phyloP scores from a whole-genome alignment of 1,140 invertebrate genomes.

The Dendroctonus valens region DNA sequence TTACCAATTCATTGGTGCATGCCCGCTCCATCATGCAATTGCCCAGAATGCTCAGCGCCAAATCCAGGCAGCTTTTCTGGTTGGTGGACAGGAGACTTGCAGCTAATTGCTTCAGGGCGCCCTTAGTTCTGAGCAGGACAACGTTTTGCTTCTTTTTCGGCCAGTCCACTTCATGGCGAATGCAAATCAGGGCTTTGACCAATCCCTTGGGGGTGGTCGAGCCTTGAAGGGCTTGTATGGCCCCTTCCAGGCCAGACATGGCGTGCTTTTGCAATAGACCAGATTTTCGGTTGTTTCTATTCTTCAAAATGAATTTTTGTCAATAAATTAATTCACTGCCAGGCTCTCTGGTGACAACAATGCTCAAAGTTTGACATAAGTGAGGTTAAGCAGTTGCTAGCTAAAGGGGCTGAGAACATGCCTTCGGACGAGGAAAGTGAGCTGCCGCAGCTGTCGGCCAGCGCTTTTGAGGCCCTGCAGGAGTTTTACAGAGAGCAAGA shows the following conservation, averaged over 20 bases:
- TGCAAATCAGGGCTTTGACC: slow-evolving; percentile 38
- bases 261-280: no score
- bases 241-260: slow-evolving; percentile 4
- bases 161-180: slow-evolving; percentile 45
- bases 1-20: slow-evolving; percentile 41
- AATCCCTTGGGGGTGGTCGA: neutral
- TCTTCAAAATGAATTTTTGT: no score
- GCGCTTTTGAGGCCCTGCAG: slow-evolving; percentile 73
- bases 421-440: slow-evolving; percentile 56
- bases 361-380: neutral
- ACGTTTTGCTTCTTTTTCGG: slow-evolving; percentile 40
- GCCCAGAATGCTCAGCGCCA: slow-evolving; percentile 59
- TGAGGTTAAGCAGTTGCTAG: neutral
- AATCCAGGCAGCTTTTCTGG: slow-evolving; percentile 53
- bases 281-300: no score
- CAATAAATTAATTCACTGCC: no score
- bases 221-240: slow-evolving; percentile 14
- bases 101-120: slow-evolving; percentile 41
- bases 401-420: slow-evolving; percentile 3
- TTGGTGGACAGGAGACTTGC: slow-evolving; percentile 49
- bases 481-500: slow-evolving; percentile 79
- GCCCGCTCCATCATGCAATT: slow-evolving; percentile 58
- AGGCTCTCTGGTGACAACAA: no score
- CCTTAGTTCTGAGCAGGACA: slow-evolving; percentile 33
- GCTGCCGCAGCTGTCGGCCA: slow-evolving; percentile 63